A percentile compares a stretch with the other conserved stretches of the same genome.
phyloP scores from a whole-genome alignment of 2,888 invertebrate genomes.

The Idaea aversata region DNA sequence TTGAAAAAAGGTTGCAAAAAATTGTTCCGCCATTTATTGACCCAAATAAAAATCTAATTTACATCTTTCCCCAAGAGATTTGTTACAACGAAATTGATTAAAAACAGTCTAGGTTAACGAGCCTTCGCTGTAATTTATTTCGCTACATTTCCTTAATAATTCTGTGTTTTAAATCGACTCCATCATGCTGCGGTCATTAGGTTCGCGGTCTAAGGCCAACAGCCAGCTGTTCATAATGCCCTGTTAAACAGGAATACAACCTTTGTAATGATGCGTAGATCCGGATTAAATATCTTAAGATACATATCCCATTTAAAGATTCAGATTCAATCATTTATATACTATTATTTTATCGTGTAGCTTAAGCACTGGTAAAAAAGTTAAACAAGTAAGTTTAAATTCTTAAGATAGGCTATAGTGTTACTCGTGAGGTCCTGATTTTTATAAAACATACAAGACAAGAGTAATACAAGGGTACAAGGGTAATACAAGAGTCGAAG shows the following conservation, averaged over 20 bases:
- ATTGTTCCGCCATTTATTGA: not conserved
- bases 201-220: not conserved
- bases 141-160: not conserved
- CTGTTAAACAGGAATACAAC: not conserved
- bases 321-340: no score
- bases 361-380: no score
- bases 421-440: no score
- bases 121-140: not conserved
- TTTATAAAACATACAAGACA: no score
- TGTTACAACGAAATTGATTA: conserved; percentile 1
- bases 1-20: not conserved
- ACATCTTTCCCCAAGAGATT: not conserved
- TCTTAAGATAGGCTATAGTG: no score
- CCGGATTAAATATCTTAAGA: not conserved
- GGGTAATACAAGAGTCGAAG: no score
- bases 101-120: not conserved
- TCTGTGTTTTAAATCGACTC: not conserved
- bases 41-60: not conserved
- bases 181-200: not conserved
- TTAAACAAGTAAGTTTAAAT: no score
- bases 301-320: no score
- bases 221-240: not conserved
- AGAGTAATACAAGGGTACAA: no score
- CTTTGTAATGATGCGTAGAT: not conserved
- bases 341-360: no score